Evolutionary conservation across 2,113 vertebrate genomes (phyloP), one percentile per base, ranked within the genome.

Genomic region (Pygoscelis adeliae): DNA sequence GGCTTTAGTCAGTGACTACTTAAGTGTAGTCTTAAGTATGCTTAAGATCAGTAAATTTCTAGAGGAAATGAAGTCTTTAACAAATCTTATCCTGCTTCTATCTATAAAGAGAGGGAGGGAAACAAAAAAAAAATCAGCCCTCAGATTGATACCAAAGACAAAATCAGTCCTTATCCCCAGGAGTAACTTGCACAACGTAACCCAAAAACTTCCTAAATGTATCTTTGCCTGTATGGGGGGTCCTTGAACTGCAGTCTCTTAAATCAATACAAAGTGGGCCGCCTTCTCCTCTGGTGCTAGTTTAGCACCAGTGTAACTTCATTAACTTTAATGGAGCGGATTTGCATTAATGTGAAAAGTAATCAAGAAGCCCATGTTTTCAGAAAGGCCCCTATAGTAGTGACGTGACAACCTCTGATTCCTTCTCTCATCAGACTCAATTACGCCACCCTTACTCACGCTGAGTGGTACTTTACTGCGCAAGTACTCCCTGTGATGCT

Each of bases 391-490:
- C 58, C 38, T 9, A 3, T 69, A 52, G 59, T 34, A 87, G 36
- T 83, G 92, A 92, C 29, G 40, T 92, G 88, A 27, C 23, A 4
- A 71, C 77, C 56, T 46, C n/a, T 40, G 78, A 73, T 85, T 94
- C 78, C 82, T 89, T 47, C 78, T 58, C 83, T 90, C 65, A 5
- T 49, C 73, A 65, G 88, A 15, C 46, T 49, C 55, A 59, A 12
- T 96, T 91, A 84, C 69, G 50, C 70, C 81, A 16, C 71, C 63
- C 82, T 96, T 92, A 94, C 93, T 97, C 95, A 95, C 4, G 2
- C 52, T 3, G 78, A 93, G 44, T 87, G 79, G 76, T 44, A 27
- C 94, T 87, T 93, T 1, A 88, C 74, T 90, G 93, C 84, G 59
- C 80, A 73, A 76, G 94, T 56, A 34, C 78, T 94, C 87, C 87